Evolutionary conservation across 2,113 vertebrate species (phyloP).

Genomic region (Cyphomyrus discorhynchus): DNA sequence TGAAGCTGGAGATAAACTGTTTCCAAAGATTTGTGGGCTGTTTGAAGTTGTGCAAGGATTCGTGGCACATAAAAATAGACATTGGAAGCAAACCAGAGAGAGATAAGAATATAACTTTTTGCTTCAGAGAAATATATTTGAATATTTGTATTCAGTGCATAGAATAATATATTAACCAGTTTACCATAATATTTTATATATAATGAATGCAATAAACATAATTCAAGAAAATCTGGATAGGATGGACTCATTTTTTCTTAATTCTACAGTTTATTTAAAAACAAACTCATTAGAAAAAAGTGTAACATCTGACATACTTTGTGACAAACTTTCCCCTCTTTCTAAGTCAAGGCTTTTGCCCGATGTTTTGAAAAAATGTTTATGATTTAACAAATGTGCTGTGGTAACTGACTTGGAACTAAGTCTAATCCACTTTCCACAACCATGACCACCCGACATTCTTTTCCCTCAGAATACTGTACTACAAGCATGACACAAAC

Average conservation of each 20-base stretch:
- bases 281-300: neutral
- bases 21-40: slow-evolving; percentile 13
- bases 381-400: neutral
- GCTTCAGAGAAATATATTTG: neutral
- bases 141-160: neutral
- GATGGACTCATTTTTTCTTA: neutral
- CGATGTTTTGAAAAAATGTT: neutral
- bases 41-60: neutral
- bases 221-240: neutral
- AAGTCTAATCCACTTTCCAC: neutral
- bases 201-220: neutral
- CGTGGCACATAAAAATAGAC: neutral
- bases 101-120: neutral
- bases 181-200: neutral
- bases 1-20: slow-evolving; percentile 7
- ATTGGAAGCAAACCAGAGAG: slow-evolving; percentile 8
- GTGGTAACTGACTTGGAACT: slow-evolving; percentile 7
- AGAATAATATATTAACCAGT: neutral
- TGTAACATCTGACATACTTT: neutral
- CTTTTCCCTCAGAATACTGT: neutral
- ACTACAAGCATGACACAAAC: neutral
- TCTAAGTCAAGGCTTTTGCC: neutral
- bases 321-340: neutral
- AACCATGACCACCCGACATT: neutral
- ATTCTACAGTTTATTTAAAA: neutral